These are phyloP conservation scores for Drosophila histrio DNA, from an alignment of 2,888 invertebrate genomes.

Conservation along the genomic window DNA sequence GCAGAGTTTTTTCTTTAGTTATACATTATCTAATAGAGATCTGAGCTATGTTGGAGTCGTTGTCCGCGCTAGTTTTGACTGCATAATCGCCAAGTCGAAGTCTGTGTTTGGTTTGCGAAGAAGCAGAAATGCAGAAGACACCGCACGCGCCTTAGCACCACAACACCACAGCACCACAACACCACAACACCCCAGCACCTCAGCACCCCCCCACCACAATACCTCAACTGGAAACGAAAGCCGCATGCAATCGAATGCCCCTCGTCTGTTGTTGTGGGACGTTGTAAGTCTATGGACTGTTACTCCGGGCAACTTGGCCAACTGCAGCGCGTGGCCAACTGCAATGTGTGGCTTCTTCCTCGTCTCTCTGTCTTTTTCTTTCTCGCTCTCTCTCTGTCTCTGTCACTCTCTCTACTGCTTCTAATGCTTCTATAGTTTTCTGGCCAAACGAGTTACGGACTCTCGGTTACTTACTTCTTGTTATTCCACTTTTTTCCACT, in stretches of 20 bases:
- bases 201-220: conserved; percentile 3
- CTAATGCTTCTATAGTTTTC: conserved; percentile 67
- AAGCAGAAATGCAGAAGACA: conserved; percentile 29
- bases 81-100: conserved; percentile 41
- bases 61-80: conserved; percentile 52
- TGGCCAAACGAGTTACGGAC: conserved; percentile 74
- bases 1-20: not conserved
- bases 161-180: not conserved
- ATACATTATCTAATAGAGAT: conserved; percentile 19
- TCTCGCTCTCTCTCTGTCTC: not conserved
- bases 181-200: not conserved
- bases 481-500: conserved; percentile 79
- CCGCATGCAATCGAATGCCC: not conserved
- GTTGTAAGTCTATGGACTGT: conserved; percentile 2
- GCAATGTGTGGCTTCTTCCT: conserved; percentile 73
- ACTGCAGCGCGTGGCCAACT: conserved; percentile 46
- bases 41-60: conserved; percentile 33
- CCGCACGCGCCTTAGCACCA: conserved; percentile 43
- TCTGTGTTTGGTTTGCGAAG: conserved; percentile 15
- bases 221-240: conserved; percentile 45
- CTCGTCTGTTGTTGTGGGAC: not conserved
- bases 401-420: conserved; percentile 31
- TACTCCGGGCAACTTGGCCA: conserved; percentile 23
- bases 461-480: conserved; percentile 64
- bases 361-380: not conserved